Base-by-base conservation (phyloP, 2,113 vertebrate species). In the Numida meleagris region DNA sequence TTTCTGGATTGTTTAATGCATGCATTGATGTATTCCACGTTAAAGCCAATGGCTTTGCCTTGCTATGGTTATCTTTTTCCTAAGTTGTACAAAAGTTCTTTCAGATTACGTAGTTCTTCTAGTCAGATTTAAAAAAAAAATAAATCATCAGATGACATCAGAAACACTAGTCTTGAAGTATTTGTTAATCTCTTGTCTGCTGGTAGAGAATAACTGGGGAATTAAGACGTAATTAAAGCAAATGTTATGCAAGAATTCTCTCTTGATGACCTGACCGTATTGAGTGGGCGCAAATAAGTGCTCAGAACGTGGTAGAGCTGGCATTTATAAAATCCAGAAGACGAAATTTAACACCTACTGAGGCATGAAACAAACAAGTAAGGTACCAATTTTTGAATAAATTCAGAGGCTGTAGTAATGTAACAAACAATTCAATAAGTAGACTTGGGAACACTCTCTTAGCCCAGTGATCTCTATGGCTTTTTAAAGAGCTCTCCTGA, bases 311-410 rank as follows among this genome's bases (percentile, higher is more conserved):
- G 95, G 73, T 93, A 77, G 71, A 94, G 77, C 34, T 97, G 95
- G 82, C 95, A 95, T 96, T 97, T 97, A 94, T 81, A 96, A 96
- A 97, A 96, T 90, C 68, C 80, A 93, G 46, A 79, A 82, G 87
- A 93, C 93, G 91, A 92, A 95, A 78, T 97, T 94, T 93, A 96
- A 89, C 66, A 83, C 86, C 88, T 89, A 65, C 85, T 94, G 90
- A 94, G 89, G 74, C 78, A 96, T 95, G 91, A 95, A 96, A 86
- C 92, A 91, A 95, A 94, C 66, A 95, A 95, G 94, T 91, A 92
- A 94, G 72, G 45, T 82, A 62, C 67, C 70, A 86, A 79, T 94
- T 97, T 66, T 68, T 93, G 86, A 93, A 82, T 73, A 40, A 90
- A 80, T 95, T 92, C 66, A 82, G 86, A 91, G 63, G 18, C 58